A percentile compares a stretch with the other conserved stretches of the same genome.
These are phyloP conservation scores for Chanos chanos DNA, from an alignment of 2,797 vertebrate species.

Conservation along the genomic window DNA sequence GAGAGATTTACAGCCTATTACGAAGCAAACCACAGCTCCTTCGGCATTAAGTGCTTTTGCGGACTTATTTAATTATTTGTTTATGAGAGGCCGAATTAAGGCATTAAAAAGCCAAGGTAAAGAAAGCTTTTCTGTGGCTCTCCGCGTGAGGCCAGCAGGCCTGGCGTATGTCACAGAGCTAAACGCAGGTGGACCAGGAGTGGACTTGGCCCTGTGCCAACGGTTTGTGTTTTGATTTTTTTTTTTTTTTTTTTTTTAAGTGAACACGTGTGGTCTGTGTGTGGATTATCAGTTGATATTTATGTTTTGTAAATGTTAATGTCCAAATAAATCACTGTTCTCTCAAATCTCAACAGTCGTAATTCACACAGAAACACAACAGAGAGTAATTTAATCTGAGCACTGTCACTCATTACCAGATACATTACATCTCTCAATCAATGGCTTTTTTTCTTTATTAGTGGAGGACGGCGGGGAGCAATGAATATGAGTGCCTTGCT, in stretches of 20 bases:
- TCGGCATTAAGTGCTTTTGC: constrained; percentile 18
- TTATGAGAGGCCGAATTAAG: constrained; percentile 55
- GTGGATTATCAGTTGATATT: too few relatives aligned
- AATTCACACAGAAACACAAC: constrained; percentile 28
- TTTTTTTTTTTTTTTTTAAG: too few relatives aligned
- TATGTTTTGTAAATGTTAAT: too few relatives aligned
- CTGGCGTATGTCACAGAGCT: constrained; percentile 12
- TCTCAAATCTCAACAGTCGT: constrained; percentile 41
- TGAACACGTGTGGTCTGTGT: too few relatives aligned
- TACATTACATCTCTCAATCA: too few relatives aligned
- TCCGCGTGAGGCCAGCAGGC: constrained; percentile 21
- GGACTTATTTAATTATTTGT: constrained; percentile 57
- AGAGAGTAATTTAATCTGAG: constrained; percentile 28
- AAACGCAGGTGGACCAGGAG: too few relatives aligned
- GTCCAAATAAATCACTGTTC: constrained; percentile 41
- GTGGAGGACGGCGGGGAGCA: too few relatives aligned
- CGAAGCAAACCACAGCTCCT: constrained; percentile 38
- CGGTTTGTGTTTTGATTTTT: too few relatives aligned
- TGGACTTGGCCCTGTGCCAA: too few relatives aligned
- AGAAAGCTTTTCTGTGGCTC: constrained; percentile 54
- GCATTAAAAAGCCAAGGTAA: constrained; percentile 65
- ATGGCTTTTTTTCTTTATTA: too few relatives aligned
- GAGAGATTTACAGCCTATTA: constrained; percentile 69
- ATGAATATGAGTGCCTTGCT: too few relatives aligned
- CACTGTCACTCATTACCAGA: too few relatives aligned